Evolutionary conservation across 1,140 invertebrate species (phyloP).

Genomic region (Scylla paramamosain): DNA sequence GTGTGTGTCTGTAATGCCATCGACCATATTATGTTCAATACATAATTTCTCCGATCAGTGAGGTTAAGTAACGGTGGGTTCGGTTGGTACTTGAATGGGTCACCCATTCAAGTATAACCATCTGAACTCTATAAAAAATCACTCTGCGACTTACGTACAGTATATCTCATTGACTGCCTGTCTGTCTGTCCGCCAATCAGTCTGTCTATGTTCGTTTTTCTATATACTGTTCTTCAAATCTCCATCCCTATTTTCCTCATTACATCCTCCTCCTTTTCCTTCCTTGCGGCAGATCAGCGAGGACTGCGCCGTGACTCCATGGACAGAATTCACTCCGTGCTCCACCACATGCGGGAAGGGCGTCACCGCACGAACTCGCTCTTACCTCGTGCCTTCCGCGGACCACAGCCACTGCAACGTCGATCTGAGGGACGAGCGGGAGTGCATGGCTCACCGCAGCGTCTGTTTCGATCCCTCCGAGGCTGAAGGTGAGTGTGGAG

Average conservation of each 20-base stretch:
- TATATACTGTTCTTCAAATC: not conserved
- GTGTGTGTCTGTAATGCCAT: too few species aligned
- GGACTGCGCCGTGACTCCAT: constrained; percentile 89
- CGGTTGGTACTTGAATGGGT: too few species aligned
- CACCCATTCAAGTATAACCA: too few species aligned
- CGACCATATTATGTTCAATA: too few species aligned
- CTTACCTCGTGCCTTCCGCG: constrained; percentile 86
- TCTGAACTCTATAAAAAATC: too few species aligned
- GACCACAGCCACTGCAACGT: constrained; percentile 68
- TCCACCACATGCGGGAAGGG: constrained; percentile 95
- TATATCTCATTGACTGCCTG: too few species aligned
- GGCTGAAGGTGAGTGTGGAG: constrained; percentile 65
- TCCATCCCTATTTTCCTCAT: not conserved
- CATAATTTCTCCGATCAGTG: too few species aligned
- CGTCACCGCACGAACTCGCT: constrained; percentile 88
- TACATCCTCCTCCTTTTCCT: not conserved
- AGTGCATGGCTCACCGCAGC: constrained; percentile 54
- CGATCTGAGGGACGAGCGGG: constrained; percentile 69
- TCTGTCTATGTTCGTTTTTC: not conserved
- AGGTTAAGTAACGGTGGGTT: too few species aligned
- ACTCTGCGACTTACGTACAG: too few species aligned
- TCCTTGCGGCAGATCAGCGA: constrained; percentile 77
- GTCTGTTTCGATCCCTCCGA: constrained; percentile 71
- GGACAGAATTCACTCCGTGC: constrained; percentile 89
- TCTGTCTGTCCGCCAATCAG: too few species aligned